Percentiles rank a stretch among this genome's conserved stretches.
Evolutionary conservation across 2,113 vertebrate genomes (phyloP).

Genomic region (Ramphastos sulfuratus): DNA sequence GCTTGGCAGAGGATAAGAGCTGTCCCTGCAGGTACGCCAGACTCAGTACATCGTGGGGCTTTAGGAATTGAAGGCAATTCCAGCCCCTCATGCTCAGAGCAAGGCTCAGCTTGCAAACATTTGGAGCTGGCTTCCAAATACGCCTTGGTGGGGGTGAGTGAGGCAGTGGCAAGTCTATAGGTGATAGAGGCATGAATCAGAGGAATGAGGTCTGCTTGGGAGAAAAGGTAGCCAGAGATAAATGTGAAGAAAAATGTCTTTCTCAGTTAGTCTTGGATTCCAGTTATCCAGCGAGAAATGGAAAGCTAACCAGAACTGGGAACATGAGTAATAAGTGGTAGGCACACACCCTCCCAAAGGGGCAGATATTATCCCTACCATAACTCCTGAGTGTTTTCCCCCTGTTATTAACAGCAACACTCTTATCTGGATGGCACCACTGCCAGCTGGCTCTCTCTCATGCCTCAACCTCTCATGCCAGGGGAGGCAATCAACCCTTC

Average conservation of each 20-base stretch:
- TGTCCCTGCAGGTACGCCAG: not conserved
- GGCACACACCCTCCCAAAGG: slow-evolving; percentile 4
- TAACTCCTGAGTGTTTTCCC: slow-evolving; percentile 1
- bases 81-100: accelerated
- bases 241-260: not conserved
- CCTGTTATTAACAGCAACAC: not conserved
- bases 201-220: not conserved
- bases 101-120: not conserved
- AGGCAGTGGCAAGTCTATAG: not conserved
- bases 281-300: not conserved
- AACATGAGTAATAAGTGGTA: not conserved
- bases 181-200: not conserved
- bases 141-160: not conserved
- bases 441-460: not conserved
- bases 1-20: not conserved
- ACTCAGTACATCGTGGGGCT: not conserved
- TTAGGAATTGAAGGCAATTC: not conserved
- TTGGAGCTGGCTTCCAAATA: not conserved
- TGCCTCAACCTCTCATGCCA: not conserved
- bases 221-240: not conserved
- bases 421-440: not conserved
- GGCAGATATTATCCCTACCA: slow-evolving; percentile 20
- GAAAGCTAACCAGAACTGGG: not conserved
- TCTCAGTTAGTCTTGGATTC: not conserved
- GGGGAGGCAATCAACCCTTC: not conserved